Percentiles rank a stretch among this genome's conserved stretches.
Evolutionary conservation across 2,113 vertebrate species (phyloP).

Genomic region (Caranx ignobilis): DNA sequence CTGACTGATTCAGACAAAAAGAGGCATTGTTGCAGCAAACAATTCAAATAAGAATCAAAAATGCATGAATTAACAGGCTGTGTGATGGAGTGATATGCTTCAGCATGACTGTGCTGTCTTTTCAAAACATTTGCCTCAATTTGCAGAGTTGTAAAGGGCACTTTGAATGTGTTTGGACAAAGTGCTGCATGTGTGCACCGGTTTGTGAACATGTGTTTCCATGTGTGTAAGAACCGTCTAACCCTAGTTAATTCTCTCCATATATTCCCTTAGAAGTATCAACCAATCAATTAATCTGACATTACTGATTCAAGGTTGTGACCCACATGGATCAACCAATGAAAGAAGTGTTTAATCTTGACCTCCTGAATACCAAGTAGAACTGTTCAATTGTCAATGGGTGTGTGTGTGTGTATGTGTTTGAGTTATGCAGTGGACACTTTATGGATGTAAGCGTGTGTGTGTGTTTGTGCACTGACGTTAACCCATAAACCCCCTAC

Average conservation of each 20-base stretch:
- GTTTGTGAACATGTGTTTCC: background rate
- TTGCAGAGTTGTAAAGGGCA: constrained; percentile 3
- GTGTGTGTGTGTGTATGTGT: constrained; percentile 5
- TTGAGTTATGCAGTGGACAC: background rate
- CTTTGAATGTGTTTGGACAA: background rate
- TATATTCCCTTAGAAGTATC: constrained; percentile 58
- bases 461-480: background rate
- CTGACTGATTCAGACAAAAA: constrained; percentile 2
- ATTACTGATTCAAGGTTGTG: constrained; percentile 71
- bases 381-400: background rate
- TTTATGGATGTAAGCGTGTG: background rate
- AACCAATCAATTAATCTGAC: constrained; percentile 62
- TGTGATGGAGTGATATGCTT: constrained; percentile 13
- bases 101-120: background rate
- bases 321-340: constrained; percentile 60
- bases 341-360: constrained; percentile 68
- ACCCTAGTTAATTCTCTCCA: constrained; percentile 36
- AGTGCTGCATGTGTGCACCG: background rate
- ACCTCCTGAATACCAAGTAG: constrained; percentile 59
- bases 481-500: background rate
- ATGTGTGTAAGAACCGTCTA: constrained; percentile 2
- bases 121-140: constrained; percentile 2
- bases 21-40: constrained; percentile 18
- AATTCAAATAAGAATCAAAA: constrained; percentile 25
- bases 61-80: constrained; percentile 5